These are phyloP conservation scores for Malthinus seriepunctatus DNA, from an alignment of 2,888 invertebrate species.

Conservation along the genomic window DNA sequence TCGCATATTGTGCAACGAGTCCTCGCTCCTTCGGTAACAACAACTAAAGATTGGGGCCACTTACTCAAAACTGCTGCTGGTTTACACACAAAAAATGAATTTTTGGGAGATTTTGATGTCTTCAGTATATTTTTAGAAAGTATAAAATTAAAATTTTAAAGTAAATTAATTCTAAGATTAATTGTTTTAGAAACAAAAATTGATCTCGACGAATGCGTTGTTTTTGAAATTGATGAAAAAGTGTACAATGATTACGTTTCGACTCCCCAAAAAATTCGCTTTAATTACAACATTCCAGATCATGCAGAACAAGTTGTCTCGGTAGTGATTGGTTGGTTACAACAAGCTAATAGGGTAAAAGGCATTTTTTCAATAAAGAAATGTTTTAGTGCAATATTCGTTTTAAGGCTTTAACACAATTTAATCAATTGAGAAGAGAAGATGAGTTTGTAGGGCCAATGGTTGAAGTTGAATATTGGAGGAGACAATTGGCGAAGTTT, in stretches of 20 bases:
- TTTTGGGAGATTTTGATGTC: conserved; percentile 61
- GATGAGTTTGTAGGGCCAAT: conserved; percentile 79
- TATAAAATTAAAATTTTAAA: conserved; percentile 44
- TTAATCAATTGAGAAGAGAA: conserved; percentile 79
- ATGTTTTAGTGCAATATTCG: too few relatives aligned
- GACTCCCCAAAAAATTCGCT: conserved; percentile 62
- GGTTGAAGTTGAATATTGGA: conserved; percentile 85
- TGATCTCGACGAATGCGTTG: conserved; percentile 66
- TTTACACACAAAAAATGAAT: conserved; percentile 57
- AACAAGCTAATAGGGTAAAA: conserved; percentile 69
- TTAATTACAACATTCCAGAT: conserved; percentile 61
- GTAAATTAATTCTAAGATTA: too few relatives aligned
- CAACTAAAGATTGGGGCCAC: conserved; percentile 61
- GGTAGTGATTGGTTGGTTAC: conserved; percentile 70
- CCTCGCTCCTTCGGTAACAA: conserved; percentile 55
- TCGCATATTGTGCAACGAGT: conserved; percentile 45
- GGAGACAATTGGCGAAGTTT: conserved; percentile 74
- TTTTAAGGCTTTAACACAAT: conserved; percentile 77
- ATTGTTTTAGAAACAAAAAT: conserved; percentile 62
- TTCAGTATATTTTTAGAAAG: conserved; percentile 60
- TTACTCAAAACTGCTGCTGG: conserved; percentile 55
- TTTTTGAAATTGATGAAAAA: conserved; percentile 62
- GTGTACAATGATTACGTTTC: conserved; percentile 61
- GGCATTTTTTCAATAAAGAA: conserved; percentile 27
- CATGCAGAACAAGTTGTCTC: conserved; percentile 66